Evolutionary conservation across 2,888 invertebrate genomes (phyloP).

Genomic region (Scaeva pyrastri): DNA sequence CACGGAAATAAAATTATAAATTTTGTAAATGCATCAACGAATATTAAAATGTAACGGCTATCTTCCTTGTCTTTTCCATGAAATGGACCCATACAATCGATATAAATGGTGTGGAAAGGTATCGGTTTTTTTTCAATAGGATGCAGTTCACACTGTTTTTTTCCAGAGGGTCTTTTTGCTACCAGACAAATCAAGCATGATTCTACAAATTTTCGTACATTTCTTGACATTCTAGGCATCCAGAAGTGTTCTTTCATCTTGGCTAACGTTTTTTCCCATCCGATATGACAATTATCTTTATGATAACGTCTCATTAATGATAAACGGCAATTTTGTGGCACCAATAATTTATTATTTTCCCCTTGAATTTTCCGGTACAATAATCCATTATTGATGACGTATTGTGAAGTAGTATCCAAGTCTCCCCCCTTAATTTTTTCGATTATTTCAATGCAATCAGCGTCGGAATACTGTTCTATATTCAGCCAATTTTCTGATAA

Average conservation of each 20-base stretch:
- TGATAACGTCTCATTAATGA: conserved; percentile 47
- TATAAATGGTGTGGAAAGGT: conserved; percentile 59
- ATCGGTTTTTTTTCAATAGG: conserved; percentile 65
- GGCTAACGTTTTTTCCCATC: conserved; percentile 63
- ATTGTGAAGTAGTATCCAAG: not conserved
- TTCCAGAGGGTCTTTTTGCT: conserved; percentile 59
- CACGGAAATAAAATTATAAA: conserved; percentile 2
- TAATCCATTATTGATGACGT: not conserved
- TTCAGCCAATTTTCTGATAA: conserved; percentile 33
- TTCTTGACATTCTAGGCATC: conserved; percentile 53
- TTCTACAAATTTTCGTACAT: conserved; percentile 57
- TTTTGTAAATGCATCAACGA: conserved; percentile 27
- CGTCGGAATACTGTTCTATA: conserved; percentile 8
- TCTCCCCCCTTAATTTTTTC: conserved; percentile 12
- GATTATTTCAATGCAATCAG: conserved; percentile 4
- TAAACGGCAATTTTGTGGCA: conserved; percentile 34
- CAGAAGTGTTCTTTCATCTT: conserved; percentile 62
- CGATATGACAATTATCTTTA: conserved; percentile 70
- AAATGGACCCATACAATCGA: conserved; percentile 65
- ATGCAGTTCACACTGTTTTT: too few species aligned
- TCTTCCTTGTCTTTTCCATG: conserved; percentile 23
- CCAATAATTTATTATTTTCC: conserved; percentile 10
- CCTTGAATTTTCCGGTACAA: not conserved
- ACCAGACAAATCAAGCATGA: conserved; percentile 43
- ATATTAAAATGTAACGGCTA: conserved; percentile 12